A percentile compares a stretch with the other conserved stretches of the same genome.
Conservation (phyloP, 2,797 vertebrate genomes). For the Lerista edwardsae region DNA sequence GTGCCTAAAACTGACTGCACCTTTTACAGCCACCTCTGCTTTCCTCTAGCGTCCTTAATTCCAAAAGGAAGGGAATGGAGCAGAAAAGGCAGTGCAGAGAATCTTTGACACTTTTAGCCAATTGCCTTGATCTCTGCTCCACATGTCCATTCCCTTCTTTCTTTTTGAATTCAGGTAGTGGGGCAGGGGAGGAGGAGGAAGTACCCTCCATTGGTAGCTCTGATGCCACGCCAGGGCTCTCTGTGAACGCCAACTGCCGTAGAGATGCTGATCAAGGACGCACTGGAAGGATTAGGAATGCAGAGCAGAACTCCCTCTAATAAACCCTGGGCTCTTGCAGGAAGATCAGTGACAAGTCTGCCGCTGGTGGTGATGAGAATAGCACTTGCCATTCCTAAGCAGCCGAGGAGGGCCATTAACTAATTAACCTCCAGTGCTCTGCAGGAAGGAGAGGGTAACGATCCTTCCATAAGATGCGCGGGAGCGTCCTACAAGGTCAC, state of each 20-base stretch:
- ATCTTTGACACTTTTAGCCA: no score
- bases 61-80: no score
- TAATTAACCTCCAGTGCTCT: background rate
- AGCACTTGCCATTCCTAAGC: background rate
- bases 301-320: background rate
- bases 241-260: background rate
- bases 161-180: no score
- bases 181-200: no score
- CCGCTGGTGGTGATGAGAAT: background rate
- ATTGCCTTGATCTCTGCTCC: no score
- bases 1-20: no score
- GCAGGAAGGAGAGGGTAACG: background rate
- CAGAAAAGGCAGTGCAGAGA: no score
- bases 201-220: no score
- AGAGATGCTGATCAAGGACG: background rate
- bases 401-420: background rate
- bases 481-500: background rate
- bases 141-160: no score
- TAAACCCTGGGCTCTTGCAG: background rate
- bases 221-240: no score
- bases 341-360: background rate
- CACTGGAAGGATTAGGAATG: background rate
- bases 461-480: background rate
- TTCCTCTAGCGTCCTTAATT: no score
- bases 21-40: no score